A percentile compares a stretch with the other conserved stretches of the same genome.
Evolutionary conservation across 35 echinoderm and acorn worm genomes (phyloP).

Genomic region (Amphiura filiformis): DNA sequence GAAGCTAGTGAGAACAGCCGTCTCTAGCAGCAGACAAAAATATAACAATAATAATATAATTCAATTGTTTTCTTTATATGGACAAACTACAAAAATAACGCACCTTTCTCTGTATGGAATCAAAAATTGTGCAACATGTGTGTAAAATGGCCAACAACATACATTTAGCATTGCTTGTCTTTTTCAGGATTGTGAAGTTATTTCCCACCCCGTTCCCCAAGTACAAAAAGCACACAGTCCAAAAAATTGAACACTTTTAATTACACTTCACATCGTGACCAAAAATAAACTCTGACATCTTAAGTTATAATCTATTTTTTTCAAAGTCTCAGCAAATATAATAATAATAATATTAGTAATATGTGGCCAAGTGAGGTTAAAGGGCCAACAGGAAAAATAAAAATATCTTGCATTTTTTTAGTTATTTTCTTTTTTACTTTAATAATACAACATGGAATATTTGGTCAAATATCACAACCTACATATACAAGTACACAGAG

Average conservation of each 20-base stretch:
- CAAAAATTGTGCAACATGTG: conserved; percentile 36
- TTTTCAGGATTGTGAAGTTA: conserved; percentile 8
- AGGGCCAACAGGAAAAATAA: conserved; percentile 46
- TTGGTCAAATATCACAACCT: conserved; percentile 71
- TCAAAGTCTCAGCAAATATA: conserved; percentile 53
- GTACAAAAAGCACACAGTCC: conserved; percentile 54
- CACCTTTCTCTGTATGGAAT: conserved; percentile 31
- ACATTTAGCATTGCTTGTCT: conserved; percentile 40
- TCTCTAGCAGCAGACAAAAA: conserved; percentile 24
- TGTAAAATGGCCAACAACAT: conserved; percentile 5
- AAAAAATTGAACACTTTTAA: conserved; percentile 45
- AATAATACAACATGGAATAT: conserved; percentile 60
- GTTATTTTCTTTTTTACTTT: conserved; percentile 31
- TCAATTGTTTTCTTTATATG: conserved; percentile 26
- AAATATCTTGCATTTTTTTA: conserved; percentile 44
- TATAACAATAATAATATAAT: conserved; percentile 26
- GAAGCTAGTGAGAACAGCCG: conserved; percentile 21
- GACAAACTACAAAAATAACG: conserved; percentile 48
- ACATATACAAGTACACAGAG: conserved; percentile 71
- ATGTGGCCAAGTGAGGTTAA: conserved; percentile 41
- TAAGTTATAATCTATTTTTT: conserved; percentile 9
- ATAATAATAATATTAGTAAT: conserved; percentile 48
- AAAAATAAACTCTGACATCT: conserved; percentile 50
- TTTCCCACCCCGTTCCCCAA: conserved; percentile 14
- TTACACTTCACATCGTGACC: conserved; percentile 30